Percentiles rank a stretch among this genome's conserved stretches.
phyloP scores from a whole-genome alignment of 2,888 invertebrate species.

The Copidosoma aretas region DNA sequence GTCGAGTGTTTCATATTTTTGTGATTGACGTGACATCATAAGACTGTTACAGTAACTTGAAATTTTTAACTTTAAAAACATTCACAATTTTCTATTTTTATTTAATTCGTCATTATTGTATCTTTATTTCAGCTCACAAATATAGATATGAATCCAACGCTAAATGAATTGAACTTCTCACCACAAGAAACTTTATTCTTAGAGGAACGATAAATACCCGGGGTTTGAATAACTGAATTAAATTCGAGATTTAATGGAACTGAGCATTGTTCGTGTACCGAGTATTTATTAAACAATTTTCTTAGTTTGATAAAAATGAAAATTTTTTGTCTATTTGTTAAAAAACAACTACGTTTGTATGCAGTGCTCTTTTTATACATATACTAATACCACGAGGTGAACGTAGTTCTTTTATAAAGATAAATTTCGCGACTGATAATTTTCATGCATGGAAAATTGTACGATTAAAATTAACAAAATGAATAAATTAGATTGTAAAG shows the following conservation, averaged over 20 bases:
- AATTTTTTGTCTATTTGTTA: constrained; percentile 49
- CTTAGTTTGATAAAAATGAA: constrained; percentile 49
- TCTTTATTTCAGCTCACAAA: constrained; percentile 73
- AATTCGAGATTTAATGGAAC: constrained; percentile 46
- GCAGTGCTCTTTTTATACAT: constrained; percentile 51
- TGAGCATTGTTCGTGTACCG: constrained; percentile 52
- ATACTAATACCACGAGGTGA: constrained; percentile 48
- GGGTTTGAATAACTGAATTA: constrained; percentile 46
- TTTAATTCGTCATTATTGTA: neutral
- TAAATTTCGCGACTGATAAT: constrained; percentile 43
- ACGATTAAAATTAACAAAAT: constrained; percentile 48
- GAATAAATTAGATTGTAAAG: constrained; percentile 49
- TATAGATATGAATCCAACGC: constrained; percentile 76
- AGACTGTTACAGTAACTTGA: no score
- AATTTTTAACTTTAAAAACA: constrained; percentile 7
- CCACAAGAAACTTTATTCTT: constrained; percentile 94
- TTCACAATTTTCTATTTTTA: no score
- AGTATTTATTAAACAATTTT: constrained; percentile 61
- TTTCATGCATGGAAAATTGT: constrained; percentile 51
- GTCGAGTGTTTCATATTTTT: constrained; percentile 59
- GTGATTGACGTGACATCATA: no score
- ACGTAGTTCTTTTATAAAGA: constrained; percentile 55
- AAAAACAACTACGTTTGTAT: constrained; percentile 53
- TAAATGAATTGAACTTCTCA: constrained; percentile 84
- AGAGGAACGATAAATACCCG: constrained; percentile 82